Evolutionary conservation across 1,140 invertebrate genomes (phyloP), one percentile per base, ranked within the genome.

Genomic region (Brachionus koreanus): DNA sequence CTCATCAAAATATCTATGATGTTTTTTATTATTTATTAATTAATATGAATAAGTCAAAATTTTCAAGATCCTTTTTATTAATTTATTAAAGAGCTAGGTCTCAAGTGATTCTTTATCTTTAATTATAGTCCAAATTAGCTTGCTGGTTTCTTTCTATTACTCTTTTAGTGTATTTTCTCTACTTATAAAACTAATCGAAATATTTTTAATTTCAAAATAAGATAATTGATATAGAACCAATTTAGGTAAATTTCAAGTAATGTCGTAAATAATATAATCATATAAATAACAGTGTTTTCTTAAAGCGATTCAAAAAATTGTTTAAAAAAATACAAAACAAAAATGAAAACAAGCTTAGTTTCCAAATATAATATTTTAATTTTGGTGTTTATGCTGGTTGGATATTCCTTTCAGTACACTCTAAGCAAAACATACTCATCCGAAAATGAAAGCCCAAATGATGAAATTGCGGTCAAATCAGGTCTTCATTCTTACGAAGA

Each of bases 41-140:
- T 57, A 57, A 19, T 57, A 19, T 57, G n/a, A 57, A 57, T 57
- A 57, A 57, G 49, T 16, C 49, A 23, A 57, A 57, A 19, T 19
- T 57, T 57, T 57, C 7, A 19, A 57, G 49, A 57, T 57, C 16
- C 49, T 57, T 2, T 57, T 23, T 25, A 57, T 57, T 57, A 57
- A 65, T 65, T 37, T 65, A 65, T 33, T 65, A 65, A 65, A 65
- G 33, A 37, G 33, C 25, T 37, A 65, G n/a, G 1, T 35, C 33
- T 65, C 63, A 65, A 65, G 63, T 65, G 63, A 33, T 65, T 65
- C 63, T 65, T 65, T n/a, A 65, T 65, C 63, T 37, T 65, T 65
- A 65, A 65, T 65, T 57, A 57, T 29, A 33, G 63, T 65, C 33
- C 29, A 65, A 65, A 35, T 33, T 65, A 65, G 63, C 25, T 65